Conservation (phyloP, 2,797 vertebrate species). For the Lemur catta region DNA sequence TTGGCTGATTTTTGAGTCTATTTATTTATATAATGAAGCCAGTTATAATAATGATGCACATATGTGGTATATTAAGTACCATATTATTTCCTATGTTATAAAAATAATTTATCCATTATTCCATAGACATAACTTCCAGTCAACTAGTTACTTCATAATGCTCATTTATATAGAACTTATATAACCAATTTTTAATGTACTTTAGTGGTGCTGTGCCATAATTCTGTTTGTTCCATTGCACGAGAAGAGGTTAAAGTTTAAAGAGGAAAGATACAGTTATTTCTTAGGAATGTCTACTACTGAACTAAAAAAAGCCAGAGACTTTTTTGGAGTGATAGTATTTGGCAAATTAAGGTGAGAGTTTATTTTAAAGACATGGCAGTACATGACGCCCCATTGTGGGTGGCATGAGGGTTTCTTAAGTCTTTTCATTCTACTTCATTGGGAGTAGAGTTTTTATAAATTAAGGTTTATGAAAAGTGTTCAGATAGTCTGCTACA, state of each 20-base stretch:
- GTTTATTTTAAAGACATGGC: not conserved
- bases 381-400: not conserved
- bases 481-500: not conserved
- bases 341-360: slow-evolving; percentile 6
- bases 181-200: not conserved
- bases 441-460: not conserved
- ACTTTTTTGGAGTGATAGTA: not conserved
- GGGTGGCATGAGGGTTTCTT: not conserved
- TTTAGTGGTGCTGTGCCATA: not conserved
- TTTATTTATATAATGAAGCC: slow-evolving; percentile 14
- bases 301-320: not conserved
- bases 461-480: not conserved
- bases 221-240: not conserved
- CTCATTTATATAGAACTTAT: not conserved
- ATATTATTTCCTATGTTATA: not conserved
- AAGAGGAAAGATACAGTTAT: not conserved
- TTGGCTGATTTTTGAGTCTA: not conserved
- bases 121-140: not conserved
- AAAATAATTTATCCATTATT: not conserved
- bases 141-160: not conserved
- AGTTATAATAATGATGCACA: not conserved
- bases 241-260: not conserved
- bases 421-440: not conserved
- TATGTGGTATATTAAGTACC: not conserved
- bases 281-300: not conserved